A percentile compares a stretch with the other conserved stretches of the same genome.
phyloP scores from a whole-genome alignment of 2,888 invertebrate genomes.

The Brenthis hecate region DNA sequence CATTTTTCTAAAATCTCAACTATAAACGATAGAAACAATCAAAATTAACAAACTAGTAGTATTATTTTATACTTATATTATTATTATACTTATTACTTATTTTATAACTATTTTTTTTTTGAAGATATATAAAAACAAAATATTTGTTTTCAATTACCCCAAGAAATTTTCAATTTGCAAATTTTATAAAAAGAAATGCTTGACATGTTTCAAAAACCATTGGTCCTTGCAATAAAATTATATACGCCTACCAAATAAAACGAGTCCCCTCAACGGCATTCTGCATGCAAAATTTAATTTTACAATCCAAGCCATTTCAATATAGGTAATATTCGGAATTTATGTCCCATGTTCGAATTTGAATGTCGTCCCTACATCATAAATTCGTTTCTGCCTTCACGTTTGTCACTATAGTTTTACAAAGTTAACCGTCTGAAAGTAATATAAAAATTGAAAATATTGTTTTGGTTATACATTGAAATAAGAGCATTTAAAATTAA shows the following conservation, averaged over 20 bases:
- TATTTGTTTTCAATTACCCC: background rate
- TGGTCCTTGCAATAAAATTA: slow-evolving; percentile 81
- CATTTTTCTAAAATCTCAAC: background rate
- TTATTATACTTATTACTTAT: too few relatives aligned
- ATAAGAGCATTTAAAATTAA: too few relatives aligned
- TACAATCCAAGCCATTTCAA: slow-evolving; percentile 76
- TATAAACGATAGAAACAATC: too few relatives aligned
- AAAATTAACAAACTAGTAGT: too few relatives aligned
- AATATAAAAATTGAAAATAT: slow-evolving; percentile 16
- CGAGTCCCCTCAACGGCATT: slow-evolving; percentile 61
- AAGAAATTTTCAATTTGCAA: slow-evolving; percentile 1
- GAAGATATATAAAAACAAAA: background rate
- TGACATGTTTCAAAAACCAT: slow-evolving; percentile 75
- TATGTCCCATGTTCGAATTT: slow-evolving; percentile 76
- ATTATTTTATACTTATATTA: too few relatives aligned
- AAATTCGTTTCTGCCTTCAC: slow-evolving; percentile 57
- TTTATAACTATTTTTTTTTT: too few relatives aligned
- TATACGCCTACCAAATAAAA: slow-evolving; percentile 82
- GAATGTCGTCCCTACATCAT: slow-evolving; percentile 63
- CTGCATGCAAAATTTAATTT: slow-evolving; percentile 82
- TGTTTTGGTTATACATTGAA: slow-evolving; percentile 10
- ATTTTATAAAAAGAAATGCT: slow-evolving; percentile 57
- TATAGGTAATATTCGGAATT: slow-evolving; percentile 80
- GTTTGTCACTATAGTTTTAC: slow-evolving; percentile 39
- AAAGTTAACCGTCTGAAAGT: slow-evolving; percentile 28